Evolutionary conservation across 2,797 vertebrate species (phyloP).

Genomic region (Dryobates pubescens): DNA sequence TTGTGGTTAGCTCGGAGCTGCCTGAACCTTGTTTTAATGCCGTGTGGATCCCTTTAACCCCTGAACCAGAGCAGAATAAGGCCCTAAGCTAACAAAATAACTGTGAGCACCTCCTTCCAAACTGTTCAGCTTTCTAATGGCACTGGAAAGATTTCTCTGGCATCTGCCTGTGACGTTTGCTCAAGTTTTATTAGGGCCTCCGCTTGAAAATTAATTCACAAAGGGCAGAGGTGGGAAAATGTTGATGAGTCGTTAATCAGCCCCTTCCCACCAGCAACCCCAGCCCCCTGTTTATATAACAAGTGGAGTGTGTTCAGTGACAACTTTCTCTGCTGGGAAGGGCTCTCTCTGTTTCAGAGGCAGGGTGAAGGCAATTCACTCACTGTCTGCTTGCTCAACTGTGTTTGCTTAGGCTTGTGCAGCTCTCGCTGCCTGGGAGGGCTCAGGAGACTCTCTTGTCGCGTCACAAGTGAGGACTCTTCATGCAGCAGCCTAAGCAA

Average conservation of each 20-base stretch:
- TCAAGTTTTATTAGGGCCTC: not conserved
- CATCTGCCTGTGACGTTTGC: not conserved
- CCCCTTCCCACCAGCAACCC: not conserved
- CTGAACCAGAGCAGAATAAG: slow-evolving; percentile 33
- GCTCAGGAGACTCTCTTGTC: not conserved
- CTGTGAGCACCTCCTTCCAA: not conserved
- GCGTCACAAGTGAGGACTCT: too few relatives aligned
- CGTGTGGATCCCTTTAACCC: slow-evolving; percentile 55
- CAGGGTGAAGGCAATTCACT: not conserved
- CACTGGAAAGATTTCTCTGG: not conserved
- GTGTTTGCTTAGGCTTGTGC: not conserved
- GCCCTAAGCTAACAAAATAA: slow-evolving; percentile 24
- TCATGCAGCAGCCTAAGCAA: too few relatives aligned
- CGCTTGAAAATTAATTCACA: not conserved
- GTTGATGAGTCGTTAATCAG: slow-evolving; percentile 4
- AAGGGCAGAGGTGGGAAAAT: not conserved
- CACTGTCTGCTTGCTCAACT: not conserved
- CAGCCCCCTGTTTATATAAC: not conserved
- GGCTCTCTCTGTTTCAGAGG: not conserved
- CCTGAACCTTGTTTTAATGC: slow-evolving; percentile 49
- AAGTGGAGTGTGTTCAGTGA: not conserved
- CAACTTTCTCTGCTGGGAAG: not conserved
- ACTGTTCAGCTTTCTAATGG: not conserved
- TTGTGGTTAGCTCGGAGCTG: slow-evolving; percentile 52
- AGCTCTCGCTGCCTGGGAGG: not conserved